Evolutionary conservation across 2,797 vertebrate species (phyloP), one percentile per base, ranked within the genome.

Genomic region (Phylloscopus collybita): DNA sequence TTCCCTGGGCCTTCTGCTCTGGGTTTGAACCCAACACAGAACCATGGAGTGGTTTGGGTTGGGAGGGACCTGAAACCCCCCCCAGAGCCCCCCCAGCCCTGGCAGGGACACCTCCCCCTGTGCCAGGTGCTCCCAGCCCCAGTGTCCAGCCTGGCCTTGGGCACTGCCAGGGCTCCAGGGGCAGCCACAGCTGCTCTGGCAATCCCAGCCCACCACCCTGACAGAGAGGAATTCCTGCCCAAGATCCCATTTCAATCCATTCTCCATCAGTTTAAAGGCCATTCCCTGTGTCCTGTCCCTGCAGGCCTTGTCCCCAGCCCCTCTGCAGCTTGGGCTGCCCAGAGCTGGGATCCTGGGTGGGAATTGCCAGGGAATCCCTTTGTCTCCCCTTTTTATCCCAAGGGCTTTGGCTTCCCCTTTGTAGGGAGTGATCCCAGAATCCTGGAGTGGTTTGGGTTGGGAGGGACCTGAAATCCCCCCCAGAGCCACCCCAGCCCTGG

Each of bases 31-130:
- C 14, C 54, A 30, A 26, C 19, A n/a, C 11, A 23, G 29, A 60
- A 26, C 26, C 16, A 6, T 3, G 10, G 25, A 27, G 5, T 34
- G 53, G 44, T 3, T 16, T 61, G 40, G 73, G 66, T 0, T 45
- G 23, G 44, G 3, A 53, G 5, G 7, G 29, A 10, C 3, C 19
- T 12, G 0, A 66, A 64, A 51, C 3, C 16, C 16, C n/a, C n/a
- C n/a, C n/a, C n/a, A n/a, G n/a, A n/a, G n/a, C 34, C 54, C 13
- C 40, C 73, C 40, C 53, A 7, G 20, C 71, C 82, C 1, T 9
- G 27, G 32, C 65, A 86, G 66, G 36, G 50, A 36, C 57, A 3
- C 4, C 50, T 71, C 2, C 74, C 84, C 9, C 9, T 15, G 34
- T 5, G 5, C 64, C 64, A 45, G 32, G 32, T 38, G 36, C 36